These are phyloP conservation scores for Gorsachius magnificus DNA, from an alignment of 2,797 vertebrate species.

Conservation along the genomic window DNA sequence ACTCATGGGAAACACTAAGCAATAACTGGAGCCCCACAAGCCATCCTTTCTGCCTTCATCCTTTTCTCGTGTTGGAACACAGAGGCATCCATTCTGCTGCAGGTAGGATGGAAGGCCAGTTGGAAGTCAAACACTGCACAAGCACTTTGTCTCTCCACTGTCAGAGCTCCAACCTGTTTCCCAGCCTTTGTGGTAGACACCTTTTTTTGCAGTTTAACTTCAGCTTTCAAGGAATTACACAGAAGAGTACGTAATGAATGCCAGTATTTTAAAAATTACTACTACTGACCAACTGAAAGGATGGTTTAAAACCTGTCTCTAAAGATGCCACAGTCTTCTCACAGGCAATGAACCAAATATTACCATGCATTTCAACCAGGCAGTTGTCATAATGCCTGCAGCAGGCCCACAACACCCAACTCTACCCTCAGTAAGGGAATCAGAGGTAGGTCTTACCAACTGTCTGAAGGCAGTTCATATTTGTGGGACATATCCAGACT, in stretches of 20 bases:
- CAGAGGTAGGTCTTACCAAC: not conserved
- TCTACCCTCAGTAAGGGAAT: not conserved
- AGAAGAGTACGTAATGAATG: not conserved
- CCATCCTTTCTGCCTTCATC: not conserved
- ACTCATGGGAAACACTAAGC: not conserved
- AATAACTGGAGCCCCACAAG: not conserved
- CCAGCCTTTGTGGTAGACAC: not conserved
- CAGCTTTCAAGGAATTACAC: not conserved
- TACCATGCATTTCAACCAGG: not conserved
- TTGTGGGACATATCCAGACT: not conserved
- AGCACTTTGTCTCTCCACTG: not conserved
- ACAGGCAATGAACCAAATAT: not conserved
- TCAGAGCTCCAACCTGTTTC: not conserved
- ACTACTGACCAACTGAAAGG: not conserved
- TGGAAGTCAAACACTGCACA: not conserved
- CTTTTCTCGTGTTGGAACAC: not conserved
- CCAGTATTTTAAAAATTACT: not conserved
- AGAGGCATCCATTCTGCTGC: not conserved
- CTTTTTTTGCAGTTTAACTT: not conserved
- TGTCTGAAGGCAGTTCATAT: not conserved
- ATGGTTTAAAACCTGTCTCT: not conserved
- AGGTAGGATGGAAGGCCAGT: not conserved
- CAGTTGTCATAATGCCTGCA: not conserved
- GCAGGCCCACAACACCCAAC: not conserved
- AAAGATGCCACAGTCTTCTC: not conserved